These are phyloP conservation scores for Drymodes brunneopygia DNA, from an alignment of 2,113 vertebrate genomes.

Conservation along the genomic window DNA sequence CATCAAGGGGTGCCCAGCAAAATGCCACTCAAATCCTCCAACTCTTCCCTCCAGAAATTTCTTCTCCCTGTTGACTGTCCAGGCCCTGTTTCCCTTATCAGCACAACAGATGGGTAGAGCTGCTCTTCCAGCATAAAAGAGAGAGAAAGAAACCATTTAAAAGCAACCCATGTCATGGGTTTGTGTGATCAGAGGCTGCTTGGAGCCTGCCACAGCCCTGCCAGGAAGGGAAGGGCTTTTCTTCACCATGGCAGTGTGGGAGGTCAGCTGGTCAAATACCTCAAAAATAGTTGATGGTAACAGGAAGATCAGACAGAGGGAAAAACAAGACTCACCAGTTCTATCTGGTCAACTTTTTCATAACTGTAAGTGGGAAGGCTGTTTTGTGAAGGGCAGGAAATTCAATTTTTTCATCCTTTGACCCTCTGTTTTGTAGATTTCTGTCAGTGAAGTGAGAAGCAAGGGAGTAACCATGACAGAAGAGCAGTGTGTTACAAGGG, in stretches of 20 bases:
- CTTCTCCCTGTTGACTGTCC: neutral
- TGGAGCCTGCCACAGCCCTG: rapidly evolving
- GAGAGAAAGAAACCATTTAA: neutral
- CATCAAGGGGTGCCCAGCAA: neutral
- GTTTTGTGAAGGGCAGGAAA: neutral
- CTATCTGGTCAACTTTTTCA: neutral
- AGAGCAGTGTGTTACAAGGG: rapidly evolving
- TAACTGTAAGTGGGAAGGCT: neutral
- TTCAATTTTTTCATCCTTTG: neutral
- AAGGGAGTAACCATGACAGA: neutral
- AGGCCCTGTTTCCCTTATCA: neutral
- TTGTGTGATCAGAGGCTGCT: neutral
- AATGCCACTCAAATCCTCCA: neutral
- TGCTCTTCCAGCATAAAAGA: neutral
- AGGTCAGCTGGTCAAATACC: neutral
- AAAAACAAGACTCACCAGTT: neutral
- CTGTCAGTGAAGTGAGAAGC: neutral
- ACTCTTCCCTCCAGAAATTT: neutral
- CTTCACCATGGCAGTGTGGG: neutral
- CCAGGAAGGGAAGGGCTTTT: neutral
- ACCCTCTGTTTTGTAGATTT: neutral
- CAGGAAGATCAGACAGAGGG: neutral
- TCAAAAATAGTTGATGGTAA: neutral
- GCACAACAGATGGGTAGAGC: neutral
- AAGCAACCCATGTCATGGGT: neutral